Base-by-base conservation (phyloP, 2,113 vertebrate species). In the Anolis carolinensis region DNA sequence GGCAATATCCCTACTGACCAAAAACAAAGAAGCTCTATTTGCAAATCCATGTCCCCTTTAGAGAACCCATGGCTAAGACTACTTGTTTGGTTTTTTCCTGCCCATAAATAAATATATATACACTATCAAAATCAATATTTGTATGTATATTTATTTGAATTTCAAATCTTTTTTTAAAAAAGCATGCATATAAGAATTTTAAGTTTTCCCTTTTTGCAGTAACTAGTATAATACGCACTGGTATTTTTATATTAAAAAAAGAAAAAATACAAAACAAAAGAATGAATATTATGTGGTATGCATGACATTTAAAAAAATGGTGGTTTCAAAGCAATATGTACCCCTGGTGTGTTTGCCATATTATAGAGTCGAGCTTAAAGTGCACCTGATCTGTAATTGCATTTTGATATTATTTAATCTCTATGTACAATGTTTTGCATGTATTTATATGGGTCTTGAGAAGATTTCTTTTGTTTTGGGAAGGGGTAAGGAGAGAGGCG, bases 381-480 rank as follows among this genome's bases (percentile, higher is more conserved):
- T 90, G 94, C 94, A 95, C 95, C 92, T 94, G 90, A 89, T 90
- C 95, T 95, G 94, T 95, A 95, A 94, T 89, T 95, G 96, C 95
- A 96, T 96, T 96, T 95, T 94, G 94, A 93, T 96, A 96, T 96
- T 96, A 94, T 95, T 94, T 92, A 97, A 96, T 94, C 95, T 96
- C 95, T 96, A 79, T 96, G 95, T 96, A 96, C 93, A 92, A 94
- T 94, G 95, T 96, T 96, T 95, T 96, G 96, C 96, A 97, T 97
- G 96, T 97, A 96, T 96, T 96, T 97, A 95, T 96, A 94, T 95
- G 95, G 93, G 95, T 96, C 94, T 95, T 93, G 88, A 91, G 77
- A 39, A 75, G 7, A 71, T 89, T 67, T 80, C 63, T 63, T 81
- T 73, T 62, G 30, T 83, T 73, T 73, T 30, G 23, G 70, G 39